A percentile compares a stretch with the other conserved stretches of the same genome.
Conservation (phyloP, 2,888 invertebrate species). For the Callinectes sapidus region DNA sequence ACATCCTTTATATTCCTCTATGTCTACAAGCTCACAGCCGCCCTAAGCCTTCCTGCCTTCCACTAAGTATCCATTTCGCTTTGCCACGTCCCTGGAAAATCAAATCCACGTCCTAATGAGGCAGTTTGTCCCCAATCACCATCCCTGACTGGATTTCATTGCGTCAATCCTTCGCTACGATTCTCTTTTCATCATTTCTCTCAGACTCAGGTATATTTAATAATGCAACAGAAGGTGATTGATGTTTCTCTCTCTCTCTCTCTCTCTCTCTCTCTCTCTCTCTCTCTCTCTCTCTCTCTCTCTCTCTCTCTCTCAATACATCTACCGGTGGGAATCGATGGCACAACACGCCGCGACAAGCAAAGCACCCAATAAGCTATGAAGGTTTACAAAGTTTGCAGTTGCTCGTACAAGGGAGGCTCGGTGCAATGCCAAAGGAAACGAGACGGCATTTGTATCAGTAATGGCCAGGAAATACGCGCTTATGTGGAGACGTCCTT, state of each 20-base stretch:
- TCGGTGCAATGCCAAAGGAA: background rate
- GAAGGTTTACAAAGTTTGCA: conserved; percentile 6
- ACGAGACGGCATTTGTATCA: background rate
- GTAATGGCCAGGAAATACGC: background rate
- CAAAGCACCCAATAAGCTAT: conserved; percentile 7
- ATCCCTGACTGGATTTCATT: background rate
- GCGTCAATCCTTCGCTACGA: background rate
- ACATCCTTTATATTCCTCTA: background rate
- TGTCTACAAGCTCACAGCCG: background rate
- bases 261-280: conserved; percentile 37
- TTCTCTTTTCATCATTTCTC: conserved; percentile 14
- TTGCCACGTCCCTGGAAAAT: background rate
- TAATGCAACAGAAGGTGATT: background rate
- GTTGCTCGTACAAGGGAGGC: background rate
- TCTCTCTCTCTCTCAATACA: conserved; percentile 15
- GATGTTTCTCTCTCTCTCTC: background rate
- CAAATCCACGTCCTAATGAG: background rate
- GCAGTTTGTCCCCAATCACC: background rate
- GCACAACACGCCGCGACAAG: background rate
- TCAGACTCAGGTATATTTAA: background rate
- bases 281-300: conserved; percentile 32
- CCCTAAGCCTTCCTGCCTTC: background rate
- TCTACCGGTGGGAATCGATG: background rate
- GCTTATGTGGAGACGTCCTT: background rate
- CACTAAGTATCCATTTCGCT: background rate